These are phyloP conservation scores for Creontiades dilutus DNA, from an alignment of 2,888 invertebrate species.

Conservation along the genomic window DNA sequence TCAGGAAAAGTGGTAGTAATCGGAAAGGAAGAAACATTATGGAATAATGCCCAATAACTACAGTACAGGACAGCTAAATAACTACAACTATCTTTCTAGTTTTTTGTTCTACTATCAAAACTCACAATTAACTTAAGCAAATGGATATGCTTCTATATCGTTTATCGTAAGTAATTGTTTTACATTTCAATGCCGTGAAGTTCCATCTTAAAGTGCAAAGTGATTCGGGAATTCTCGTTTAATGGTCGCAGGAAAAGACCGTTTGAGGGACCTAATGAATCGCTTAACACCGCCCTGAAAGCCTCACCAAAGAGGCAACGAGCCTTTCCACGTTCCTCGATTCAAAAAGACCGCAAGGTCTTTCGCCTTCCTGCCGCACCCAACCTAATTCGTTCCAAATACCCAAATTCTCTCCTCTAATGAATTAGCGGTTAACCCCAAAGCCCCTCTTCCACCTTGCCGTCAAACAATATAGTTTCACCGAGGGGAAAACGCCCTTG, in stretches of 20 bases:
- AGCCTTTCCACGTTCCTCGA: background rate
- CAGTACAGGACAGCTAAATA: too few species aligned
- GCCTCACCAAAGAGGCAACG: background rate
- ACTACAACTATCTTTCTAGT: too few species aligned
- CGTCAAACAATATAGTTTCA: constrained; percentile 34
- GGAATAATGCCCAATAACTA: too few species aligned
- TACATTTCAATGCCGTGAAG: too few species aligned
- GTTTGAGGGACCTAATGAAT: constrained; percentile 38
- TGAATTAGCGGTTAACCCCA: constrained; percentile 63
- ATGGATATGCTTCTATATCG: too few species aligned
- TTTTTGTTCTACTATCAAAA: too few species aligned
- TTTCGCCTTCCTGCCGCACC: constrained; percentile 35
- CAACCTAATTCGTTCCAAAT: constrained; percentile 53
- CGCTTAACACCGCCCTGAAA: background rate
- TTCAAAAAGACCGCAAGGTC: constrained; percentile 67
- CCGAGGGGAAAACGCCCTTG: background rate
- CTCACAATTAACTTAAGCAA: too few species aligned
- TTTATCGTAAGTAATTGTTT: too few species aligned
- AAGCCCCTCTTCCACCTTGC: constrained; percentile 4
- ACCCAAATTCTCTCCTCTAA: constrained; percentile 51
- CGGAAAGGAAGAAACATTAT: too few species aligned
- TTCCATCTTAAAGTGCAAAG: too few species aligned
- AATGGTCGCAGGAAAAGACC: background rate
- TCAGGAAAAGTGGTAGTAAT: too few species aligned
- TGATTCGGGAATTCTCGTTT: too few species aligned